Percentiles rank a stretch among this genome's conserved stretches.
phyloP scores from a whole-genome alignment of 2,797 vertebrate genomes.

The Tapera naevia region DNA sequence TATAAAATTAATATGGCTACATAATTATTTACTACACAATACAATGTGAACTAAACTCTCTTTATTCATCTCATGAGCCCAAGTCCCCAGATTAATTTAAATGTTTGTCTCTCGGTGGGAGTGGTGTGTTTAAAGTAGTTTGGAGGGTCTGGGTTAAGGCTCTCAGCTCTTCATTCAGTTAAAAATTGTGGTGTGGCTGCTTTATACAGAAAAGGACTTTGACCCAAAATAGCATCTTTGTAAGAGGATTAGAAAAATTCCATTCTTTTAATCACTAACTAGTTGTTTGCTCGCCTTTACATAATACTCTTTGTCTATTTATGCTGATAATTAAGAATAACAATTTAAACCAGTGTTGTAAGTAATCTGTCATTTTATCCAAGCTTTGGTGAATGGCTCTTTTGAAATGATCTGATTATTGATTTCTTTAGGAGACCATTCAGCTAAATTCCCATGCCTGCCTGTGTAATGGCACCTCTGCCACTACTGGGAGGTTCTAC shows the following conservation, averaged over 20 bases:
- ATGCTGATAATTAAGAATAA: too few species aligned
- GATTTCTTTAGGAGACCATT: conserved; percentile 13
- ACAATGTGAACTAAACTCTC: neutral
- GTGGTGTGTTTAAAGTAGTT: conserved; percentile 43
- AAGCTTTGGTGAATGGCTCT: conserved; percentile 18
- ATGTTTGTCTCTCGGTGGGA: conserved; percentile 42
- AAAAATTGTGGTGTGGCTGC: conserved; percentile 48
- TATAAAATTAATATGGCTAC: conserved; percentile 27
- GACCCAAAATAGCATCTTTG: conserved; percentile 67
- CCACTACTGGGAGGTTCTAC: neutral
- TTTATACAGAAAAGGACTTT: conserved; percentile 57
- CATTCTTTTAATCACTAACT: conserved; percentile 61
- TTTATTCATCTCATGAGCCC: neutral
- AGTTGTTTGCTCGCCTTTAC: conserved; percentile 57
- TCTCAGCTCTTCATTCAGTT: conserved; percentile 38
- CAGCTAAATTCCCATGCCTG: conserved; percentile 4
- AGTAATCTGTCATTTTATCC: conserved; percentile 39
- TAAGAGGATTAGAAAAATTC: conserved; percentile 75
- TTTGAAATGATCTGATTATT: conserved; percentile 49
- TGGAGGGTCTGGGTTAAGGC: neutral
- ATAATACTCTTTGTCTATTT: conserved; percentile 57
- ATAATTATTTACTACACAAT: neutral
- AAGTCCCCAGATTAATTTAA: conserved; percentile 4
- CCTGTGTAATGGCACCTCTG: neutral
- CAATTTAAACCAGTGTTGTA: conserved; percentile 51